phyloP scores from a whole-genome alignment of 1,140 invertebrate genomes.

The Brachionus angularis region DNA sequence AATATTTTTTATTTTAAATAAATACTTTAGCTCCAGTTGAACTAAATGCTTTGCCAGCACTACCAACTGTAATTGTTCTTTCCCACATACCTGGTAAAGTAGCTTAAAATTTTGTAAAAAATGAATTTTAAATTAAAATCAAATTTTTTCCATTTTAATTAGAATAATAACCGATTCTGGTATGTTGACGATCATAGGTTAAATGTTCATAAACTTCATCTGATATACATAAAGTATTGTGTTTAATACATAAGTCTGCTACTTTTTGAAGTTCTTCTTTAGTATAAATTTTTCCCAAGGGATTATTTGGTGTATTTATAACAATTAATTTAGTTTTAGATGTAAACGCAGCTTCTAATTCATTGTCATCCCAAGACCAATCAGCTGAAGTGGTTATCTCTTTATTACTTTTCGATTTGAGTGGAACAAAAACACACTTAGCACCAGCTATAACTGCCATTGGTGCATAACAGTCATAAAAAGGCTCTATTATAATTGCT shows the following conservation, averaged over 20 bases:
- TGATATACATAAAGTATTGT: slow-evolving; percentile 81
- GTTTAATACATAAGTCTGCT: slow-evolving; percentile 80
- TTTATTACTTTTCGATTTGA: slow-evolving; percentile 68
- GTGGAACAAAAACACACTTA: slow-evolving; percentile 76
- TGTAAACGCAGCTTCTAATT: slow-evolving; percentile 78
- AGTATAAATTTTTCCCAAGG: slow-evolving; percentile 75
- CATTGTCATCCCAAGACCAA: slow-evolving; percentile 79
- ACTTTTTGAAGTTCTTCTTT: slow-evolving; percentile 67
- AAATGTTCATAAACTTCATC: slow-evolving; percentile 99
- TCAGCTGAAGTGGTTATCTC: slow-evolving; percentile 67
- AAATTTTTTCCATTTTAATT: not conserved
- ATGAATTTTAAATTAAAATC: no score
- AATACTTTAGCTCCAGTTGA: slow-evolving; percentile 84
- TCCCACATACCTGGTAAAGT: slow-evolving; percentile 94
- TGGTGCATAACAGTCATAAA: slow-evolving; percentile 94
- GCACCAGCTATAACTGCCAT: slow-evolving; percentile 85
- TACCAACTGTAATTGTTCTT: slow-evolving; percentile 90
- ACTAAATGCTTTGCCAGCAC: slow-evolving; percentile 94
- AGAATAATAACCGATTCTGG: slow-evolving; percentile 66
- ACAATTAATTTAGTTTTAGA: slow-evolving; percentile 88
- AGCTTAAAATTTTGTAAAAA: slow-evolving; percentile 57
- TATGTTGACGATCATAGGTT: slow-evolving; percentile 78
- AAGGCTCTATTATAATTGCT: slow-evolving; percentile 93
- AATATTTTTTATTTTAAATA: slow-evolving; percentile 47
- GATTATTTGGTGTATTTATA: slow-evolving; percentile 93